These are phyloP conservation scores for Otolemur crassicaudatus DNA, from an alignment of 2,797 vertebrate genomes.

Conservation along the genomic window DNA sequence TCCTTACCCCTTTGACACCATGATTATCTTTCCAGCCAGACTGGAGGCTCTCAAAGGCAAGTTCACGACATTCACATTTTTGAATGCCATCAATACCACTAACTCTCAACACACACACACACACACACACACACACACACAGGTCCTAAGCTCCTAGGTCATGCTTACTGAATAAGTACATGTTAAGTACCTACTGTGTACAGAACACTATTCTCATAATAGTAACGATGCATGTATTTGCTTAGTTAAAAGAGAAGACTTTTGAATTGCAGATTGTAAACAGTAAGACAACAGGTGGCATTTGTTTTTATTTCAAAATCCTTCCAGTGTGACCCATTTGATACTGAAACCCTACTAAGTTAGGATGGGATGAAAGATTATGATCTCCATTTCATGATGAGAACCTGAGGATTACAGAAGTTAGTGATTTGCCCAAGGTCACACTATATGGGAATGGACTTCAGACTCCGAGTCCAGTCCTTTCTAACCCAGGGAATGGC, in stretches of 20 bases:
- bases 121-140: neutral
- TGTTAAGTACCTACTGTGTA: neutral
- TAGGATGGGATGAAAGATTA: neutral
- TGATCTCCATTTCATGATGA: neutral
- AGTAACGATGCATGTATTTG: neutral
- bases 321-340: neutral
- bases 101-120: neutral
- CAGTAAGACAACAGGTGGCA: neutral
- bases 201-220: neutral
- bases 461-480: neutral
- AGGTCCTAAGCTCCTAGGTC: neutral
- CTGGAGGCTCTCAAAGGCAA: neutral
- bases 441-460: neutral
- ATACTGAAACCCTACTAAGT: neutral
- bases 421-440: neutral
- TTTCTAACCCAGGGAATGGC: neutral
- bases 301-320: neutral
- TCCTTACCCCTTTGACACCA: neutral
- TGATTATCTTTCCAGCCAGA: neutral
- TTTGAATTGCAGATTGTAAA: slow-evolving; percentile 25
- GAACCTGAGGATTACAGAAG: neutral
- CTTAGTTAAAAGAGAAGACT: neutral
- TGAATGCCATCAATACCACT: neutral
- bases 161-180: neutral
- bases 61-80: neutral